phyloP scores from a whole-genome alignment of 2,888 invertebrate species.

The Shargacucullia verbasci region DNA sequence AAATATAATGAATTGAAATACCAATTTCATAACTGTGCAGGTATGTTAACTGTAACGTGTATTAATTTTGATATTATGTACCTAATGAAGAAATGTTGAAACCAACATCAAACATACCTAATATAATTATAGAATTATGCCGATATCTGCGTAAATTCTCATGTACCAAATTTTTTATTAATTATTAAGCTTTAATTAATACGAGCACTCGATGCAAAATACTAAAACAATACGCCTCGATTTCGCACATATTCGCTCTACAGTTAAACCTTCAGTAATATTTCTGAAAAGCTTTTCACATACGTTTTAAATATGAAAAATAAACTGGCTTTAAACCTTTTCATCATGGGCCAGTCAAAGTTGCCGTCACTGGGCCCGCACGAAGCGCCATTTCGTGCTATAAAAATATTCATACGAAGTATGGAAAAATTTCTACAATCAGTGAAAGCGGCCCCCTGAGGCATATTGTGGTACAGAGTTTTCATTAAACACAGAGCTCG shows the following conservation, averaged over 20 bases:
- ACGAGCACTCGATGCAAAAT: slow-evolving; percentile 15
- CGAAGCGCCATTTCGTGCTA: slow-evolving; percentile 59
- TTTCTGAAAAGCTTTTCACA: slow-evolving; percentile 46
- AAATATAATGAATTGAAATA: too few relatives aligned
- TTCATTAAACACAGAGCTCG: slow-evolving; percentile 85
- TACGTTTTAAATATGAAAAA: slow-evolving; percentile 49
- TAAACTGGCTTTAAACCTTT: slow-evolving; percentile 55
- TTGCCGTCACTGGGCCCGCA: slow-evolving; percentile 51
- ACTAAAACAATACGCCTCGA: slow-evolving; percentile 24
- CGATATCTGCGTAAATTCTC: slow-evolving; percentile 12
- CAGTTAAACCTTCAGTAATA: slow-evolving; percentile 41
- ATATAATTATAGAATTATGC: slow-evolving; percentile 15
- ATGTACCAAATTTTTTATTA: slow-evolving; percentile 12
- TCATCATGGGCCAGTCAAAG: slow-evolving; percentile 60
- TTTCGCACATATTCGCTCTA: slow-evolving; percentile 24
- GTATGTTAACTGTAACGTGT: too few relatives aligned
- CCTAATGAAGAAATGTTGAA: slow-evolving; percentile 24
- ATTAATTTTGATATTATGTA: too few relatives aligned
- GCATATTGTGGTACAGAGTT: slow-evolving; percentile 84
- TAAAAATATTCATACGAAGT: slow-evolving; percentile 81
- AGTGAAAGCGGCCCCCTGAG: slow-evolving; percentile 82
- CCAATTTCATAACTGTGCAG: too few relatives aligned
- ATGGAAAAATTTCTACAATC: slow-evolving; percentile 83
- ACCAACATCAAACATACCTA: slow-evolving; percentile 4
- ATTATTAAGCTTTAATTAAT: slow-evolving; percentile 29